Base-by-base conservation (phyloP, 1,140 invertebrate genomes). In the Drosophila nebulosa region DNA sequence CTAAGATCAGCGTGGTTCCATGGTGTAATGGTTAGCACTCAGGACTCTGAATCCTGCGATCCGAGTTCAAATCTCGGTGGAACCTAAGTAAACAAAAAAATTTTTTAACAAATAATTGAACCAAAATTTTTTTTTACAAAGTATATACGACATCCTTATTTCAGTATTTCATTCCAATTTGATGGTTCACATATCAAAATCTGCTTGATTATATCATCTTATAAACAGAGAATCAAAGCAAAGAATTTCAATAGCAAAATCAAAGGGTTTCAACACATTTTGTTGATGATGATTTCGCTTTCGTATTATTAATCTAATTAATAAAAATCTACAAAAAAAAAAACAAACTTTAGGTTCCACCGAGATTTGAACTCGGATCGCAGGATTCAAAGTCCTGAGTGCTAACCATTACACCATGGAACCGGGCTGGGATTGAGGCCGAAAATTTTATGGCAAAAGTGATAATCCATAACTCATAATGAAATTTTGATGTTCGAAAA, bases 1-100 rank as follows among this genome's bases (percentile, higher is more conserved):
- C 9, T 4, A 32, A 12, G 1, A 32, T 32, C 30, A 51, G 46
- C 46, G 22, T 24, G 79, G 79, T 83, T 83, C 95, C 94, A 95
- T 96, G 95, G 95, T 96, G 95, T 96, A 96, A 96, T 95, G 96
- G 95, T 96, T 94, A 96, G 95, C 95, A 96, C 95, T 96, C 95
- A 96, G 95, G 95, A 96, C 95, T 96, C 93, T 96, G 95, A 96
- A 96, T 96, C 95, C 95, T 96, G 95, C 95, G 95, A 96, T 96
- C 94, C 95, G 95, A 95, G 95, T 95, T 95, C 95, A 95, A 95
- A 94, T 95, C 95, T 95, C 94, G 95, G 94, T 95, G 94, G 94
- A 93, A 95, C 64, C 64, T 66, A n/a, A 36, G 9, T n/a, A n/a
- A n/a, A n/a, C 1, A 1, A 0, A 14, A 0, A 1, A 7, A 1